Evolutionary conservation across 1,140 invertebrate genomes (phyloP).

Genomic region (Condylostylus longicornis): DNA sequence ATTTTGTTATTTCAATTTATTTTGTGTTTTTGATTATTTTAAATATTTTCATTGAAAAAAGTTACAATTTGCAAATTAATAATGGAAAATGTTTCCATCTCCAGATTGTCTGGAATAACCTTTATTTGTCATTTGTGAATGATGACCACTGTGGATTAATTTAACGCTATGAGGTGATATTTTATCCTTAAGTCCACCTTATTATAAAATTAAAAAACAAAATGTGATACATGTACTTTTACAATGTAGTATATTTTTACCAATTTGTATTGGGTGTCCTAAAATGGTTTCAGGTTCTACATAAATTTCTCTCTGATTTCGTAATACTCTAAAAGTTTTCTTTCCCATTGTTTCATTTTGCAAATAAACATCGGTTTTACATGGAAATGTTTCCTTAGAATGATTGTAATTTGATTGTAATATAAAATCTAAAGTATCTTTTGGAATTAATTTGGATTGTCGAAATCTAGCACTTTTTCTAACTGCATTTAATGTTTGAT

Average conservation of each 20-base stretch:
- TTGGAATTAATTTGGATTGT: constrained; percentile 32
- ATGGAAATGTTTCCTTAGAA: constrained; percentile 39
- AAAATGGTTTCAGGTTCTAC: constrained; percentile 10
- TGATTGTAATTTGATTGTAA: constrained; percentile 44
- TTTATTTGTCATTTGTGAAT: constrained; percentile 47
- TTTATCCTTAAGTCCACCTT: constrained; percentile 41
- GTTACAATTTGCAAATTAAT: constrained; percentile 24
- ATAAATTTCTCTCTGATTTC: constrained; percentile 37
- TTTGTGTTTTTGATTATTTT: no score
- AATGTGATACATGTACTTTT: constrained; percentile 3
- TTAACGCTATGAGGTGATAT: constrained; percentile 44
- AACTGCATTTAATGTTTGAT: constrained; percentile 43
- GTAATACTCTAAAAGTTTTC: constrained; percentile 38
- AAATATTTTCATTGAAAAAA: no score
- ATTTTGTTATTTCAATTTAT: no score
- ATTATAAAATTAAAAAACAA: not conserved
- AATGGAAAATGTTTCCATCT: constrained; percentile 45
- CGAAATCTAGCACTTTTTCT: constrained; percentile 37
- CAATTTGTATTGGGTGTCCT: constrained; percentile 25
- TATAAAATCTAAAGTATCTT: constrained; percentile 44
- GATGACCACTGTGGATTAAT: constrained; percentile 48
- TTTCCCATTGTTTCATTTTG: constrained; percentile 41
- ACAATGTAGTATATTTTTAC: constrained; percentile 8
- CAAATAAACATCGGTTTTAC: constrained; percentile 40
- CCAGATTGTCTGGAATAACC: constrained; percentile 47